Conservation (phyloP, 2,797 vertebrate genomes). For the Cephalopachus bancanus region DNA sequence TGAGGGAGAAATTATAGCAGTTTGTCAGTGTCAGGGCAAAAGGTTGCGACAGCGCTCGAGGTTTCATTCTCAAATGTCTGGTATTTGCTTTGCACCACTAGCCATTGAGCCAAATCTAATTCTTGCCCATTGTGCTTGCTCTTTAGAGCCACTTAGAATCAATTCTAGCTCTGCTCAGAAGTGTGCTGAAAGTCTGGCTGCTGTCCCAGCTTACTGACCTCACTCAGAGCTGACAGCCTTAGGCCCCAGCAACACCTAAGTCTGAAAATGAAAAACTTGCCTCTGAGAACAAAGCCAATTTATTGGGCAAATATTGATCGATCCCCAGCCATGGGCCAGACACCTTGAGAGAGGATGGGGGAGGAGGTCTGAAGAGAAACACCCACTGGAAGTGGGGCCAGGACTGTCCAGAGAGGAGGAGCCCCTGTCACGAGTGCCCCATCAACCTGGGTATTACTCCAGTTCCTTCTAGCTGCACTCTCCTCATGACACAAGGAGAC, state of each 20-base stretch:
- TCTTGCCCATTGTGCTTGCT: neutral
- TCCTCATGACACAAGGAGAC: too few relatives aligned
- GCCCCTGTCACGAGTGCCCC: too few relatives aligned
- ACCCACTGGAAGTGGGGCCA: neutral
- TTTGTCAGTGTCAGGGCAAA: neutral
- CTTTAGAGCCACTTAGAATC: constrained; percentile 28
- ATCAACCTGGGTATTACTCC: neutral
- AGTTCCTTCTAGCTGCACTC: neutral
- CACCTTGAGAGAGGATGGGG: neutral
- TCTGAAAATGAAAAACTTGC: neutral
- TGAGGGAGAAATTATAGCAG: neutral
- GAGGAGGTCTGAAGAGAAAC: neutral
- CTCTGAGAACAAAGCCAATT: neutral
- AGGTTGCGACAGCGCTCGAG: neutral
- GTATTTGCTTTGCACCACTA: neutral
- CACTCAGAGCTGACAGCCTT: neutral
- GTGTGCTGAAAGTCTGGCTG: neutral
- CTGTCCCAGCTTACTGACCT: neutral
- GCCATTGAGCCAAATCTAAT: constrained; percentile 53
- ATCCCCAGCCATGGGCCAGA: neutral
- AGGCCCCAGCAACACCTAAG: neutral
- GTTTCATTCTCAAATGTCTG: neutral
- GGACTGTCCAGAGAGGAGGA: neutral
- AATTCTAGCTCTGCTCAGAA: constrained; percentile 43
- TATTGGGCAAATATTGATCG: neutral